Conservation (phyloP, 1,140 invertebrate genomes). For the Drosophila gunungcola region DNA sequence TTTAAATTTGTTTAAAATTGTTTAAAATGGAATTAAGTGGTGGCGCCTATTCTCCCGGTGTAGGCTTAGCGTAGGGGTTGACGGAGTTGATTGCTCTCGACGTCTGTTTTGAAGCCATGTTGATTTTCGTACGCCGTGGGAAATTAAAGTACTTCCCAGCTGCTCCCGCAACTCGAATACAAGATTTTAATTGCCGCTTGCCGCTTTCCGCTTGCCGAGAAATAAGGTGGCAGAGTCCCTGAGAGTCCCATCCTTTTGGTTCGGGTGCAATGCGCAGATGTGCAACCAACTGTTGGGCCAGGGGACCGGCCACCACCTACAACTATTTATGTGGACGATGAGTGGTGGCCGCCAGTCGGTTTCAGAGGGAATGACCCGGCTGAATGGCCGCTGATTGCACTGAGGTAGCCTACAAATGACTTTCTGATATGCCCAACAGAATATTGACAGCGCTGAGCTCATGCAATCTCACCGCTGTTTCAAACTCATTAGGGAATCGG, state of each 20-base stretch:
- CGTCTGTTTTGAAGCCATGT: slow-evolving; percentile 41
- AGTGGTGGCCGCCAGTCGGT: slow-evolving; percentile 11
- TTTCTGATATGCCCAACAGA: slow-evolving; percentile 21
- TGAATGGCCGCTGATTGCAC: slow-evolving; percentile 68
- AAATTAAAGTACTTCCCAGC: slow-evolving; percentile 73
- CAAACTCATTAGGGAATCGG: slow-evolving; percentile 11
- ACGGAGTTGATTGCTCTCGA: slow-evolving; percentile 23
- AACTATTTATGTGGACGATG: slow-evolving; percentile 28
- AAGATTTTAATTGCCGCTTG: slow-evolving; percentile 76
- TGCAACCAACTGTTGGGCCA: slow-evolving; percentile 75
- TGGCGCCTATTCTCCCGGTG: slow-evolving; percentile 10
- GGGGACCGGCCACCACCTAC: slow-evolving; percentile 18
- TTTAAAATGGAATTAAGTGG: too few relatives aligned
- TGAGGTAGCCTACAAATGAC: slow-evolving; percentile 17
- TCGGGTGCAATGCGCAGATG: slow-evolving; percentile 47
- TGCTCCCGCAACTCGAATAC: slow-evolving; percentile 63
- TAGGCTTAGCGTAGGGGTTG: not conserved
- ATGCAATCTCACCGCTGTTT: slow-evolving; percentile 12
- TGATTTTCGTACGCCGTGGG: slow-evolving; percentile 61
- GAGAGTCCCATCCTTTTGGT: slow-evolving; percentile 1
- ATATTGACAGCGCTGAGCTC: slow-evolving; percentile 29
- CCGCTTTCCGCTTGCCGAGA: slow-evolving; percentile 7
- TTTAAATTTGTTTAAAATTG: too few relatives aligned
- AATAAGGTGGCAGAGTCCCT: slow-evolving; percentile 21
- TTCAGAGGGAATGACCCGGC: slow-evolving; percentile 44